phyloP scores from a whole-genome alignment of 2,797 vertebrate genomes.

The Scolopax rusticola region DNA sequence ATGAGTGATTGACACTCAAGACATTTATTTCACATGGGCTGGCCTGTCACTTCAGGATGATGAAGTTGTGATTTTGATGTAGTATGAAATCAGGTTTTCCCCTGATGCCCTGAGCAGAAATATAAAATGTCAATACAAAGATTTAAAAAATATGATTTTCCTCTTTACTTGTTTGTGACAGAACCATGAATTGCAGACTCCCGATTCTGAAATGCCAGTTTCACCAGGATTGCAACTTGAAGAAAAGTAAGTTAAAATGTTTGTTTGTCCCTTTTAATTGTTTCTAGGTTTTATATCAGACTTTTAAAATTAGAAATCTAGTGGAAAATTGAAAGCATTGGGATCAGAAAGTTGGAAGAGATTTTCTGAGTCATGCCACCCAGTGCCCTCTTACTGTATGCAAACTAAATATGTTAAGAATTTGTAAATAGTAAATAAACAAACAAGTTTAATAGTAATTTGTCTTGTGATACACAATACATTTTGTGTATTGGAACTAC shows the following conservation, averaged over 20 bases:
- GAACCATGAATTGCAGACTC: slow-evolving; percentile 8
- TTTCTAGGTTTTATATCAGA: neutral
- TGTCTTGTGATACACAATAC: neutral
- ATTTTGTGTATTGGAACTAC: neutral
- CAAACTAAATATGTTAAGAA: neutral
- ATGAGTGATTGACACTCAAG: neutral
- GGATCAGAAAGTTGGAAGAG: neutral
- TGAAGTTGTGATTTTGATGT: neutral
- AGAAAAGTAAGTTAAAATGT: slow-evolving; percentile 53
- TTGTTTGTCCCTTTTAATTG: neutral
- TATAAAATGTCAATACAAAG: neutral
- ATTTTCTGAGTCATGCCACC: neutral
- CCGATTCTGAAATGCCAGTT: neutral
- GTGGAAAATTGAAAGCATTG: neutral
- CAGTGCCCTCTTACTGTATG: neutral
- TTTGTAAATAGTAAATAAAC: neutral
- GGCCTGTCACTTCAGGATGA: neutral
- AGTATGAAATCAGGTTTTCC: slow-evolving; percentile 46
- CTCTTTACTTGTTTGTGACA: slow-evolving; percentile 33
- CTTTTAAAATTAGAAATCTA: neutral
- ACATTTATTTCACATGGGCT: neutral
- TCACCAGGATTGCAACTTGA: neutral
- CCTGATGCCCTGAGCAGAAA: neutral
- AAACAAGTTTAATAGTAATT: neutral
- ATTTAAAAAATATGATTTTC: neutral